Conservation (phyloP, 2,113 vertebrate species). For the Anser cygnoides region DNA sequence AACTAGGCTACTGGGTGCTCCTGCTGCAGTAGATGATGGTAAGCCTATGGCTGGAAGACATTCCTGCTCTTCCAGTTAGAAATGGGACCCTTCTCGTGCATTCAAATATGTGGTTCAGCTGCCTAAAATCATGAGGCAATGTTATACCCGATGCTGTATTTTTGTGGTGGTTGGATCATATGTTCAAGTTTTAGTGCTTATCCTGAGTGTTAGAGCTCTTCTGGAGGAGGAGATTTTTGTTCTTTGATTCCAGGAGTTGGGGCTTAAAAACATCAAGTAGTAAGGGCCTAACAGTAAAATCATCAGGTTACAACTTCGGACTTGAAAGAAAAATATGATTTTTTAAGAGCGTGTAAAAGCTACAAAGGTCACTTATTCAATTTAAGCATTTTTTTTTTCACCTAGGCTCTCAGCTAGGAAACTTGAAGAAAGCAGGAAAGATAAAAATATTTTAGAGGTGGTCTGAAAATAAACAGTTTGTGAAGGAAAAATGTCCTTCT, state of each 20-base stretch:
- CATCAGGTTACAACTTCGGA: background rate
- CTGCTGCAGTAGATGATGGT: background rate
- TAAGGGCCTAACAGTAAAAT: background rate
- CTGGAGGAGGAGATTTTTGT: background rate
- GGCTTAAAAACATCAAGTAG: background rate
- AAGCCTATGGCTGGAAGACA: background rate
- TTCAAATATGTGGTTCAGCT: background rate
- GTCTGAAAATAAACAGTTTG: background rate
- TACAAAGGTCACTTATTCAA: background rate
- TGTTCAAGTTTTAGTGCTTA: background rate
- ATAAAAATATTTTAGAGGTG: background rate
- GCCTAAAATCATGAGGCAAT: background rate
- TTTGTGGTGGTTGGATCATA: background rate
- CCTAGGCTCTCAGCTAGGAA: background rate
- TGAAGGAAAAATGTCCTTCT: background rate
- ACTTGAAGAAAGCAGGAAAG: background rate
- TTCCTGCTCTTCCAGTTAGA: background rate
- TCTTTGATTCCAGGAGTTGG: background rate
- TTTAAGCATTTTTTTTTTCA: background rate
- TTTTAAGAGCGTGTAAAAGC: background rate
- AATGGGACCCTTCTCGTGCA: background rate
- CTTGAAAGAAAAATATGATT: background rate
- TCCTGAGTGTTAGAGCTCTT: background rate
- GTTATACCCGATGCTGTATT: background rate
- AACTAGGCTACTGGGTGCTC: background rate